Conservation (phyloP, 2,113 vertebrate genomes). For the Ia io region DNA sequence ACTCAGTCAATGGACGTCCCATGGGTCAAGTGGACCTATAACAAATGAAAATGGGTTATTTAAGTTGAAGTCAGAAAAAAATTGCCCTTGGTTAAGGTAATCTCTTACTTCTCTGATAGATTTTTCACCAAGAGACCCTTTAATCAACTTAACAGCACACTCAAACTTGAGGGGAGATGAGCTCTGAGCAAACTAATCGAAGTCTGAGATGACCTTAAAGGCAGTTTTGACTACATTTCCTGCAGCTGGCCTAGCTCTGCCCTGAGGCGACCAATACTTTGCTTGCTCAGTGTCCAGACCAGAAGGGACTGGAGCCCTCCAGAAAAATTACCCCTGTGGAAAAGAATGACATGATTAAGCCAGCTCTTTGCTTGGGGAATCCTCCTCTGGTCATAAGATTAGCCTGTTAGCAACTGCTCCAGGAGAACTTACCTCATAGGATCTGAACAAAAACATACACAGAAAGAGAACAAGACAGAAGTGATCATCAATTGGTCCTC, state of each 20-base stretch:
- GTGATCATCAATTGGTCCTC: not conserved
- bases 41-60: not conserved
- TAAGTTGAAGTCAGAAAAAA: not conserved
- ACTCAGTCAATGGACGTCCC: not conserved
- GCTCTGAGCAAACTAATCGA: not conserved
- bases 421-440: not conserved
- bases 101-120: not conserved
- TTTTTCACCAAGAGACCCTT: not conserved
- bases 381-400: not conserved
- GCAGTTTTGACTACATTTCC: not conserved
- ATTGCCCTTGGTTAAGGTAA: not conserved
- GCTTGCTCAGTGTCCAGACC: not conserved
- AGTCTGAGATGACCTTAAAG: not conserved
- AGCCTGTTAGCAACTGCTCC: not conserved
- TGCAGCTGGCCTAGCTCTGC: not conserved
- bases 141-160: not conserved
- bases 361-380: not conserved
- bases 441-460: not conserved
- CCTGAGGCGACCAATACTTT: not conserved
- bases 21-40: not conserved
- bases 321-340: not conserved
- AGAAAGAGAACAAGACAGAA: not conserved
- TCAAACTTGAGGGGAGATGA: not conserved
- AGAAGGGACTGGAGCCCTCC: not conserved
- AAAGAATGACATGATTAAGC: not conserved